A percentile compares a stretch with the other conserved stretches of the same genome.
phyloP scores from a whole-genome alignment of 2,113 vertebrate genomes.

The Oreocharis arfaki region DNA sequence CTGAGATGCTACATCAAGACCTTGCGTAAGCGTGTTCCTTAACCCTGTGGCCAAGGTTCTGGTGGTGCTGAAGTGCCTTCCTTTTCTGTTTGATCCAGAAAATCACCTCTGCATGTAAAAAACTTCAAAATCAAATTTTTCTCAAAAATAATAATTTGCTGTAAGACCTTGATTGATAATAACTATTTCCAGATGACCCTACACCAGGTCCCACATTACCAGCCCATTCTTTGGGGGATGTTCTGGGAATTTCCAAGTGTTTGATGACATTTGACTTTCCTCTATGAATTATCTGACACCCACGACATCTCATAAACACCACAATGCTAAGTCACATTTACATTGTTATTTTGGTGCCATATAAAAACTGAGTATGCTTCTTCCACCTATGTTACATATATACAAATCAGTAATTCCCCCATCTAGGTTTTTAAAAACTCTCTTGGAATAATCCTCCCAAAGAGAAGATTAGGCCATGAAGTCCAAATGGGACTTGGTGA shows the following conservation, averaged over 20 bases:
- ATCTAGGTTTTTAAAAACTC: not conserved
- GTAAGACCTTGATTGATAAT: not conserved
- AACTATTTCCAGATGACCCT: not conserved
- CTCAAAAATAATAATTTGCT: not conserved
- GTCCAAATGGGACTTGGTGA: not conserved
- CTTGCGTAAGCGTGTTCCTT: accelerated
- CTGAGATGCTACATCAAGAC: not conserved
- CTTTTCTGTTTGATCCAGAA: not conserved
- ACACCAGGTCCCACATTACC: not conserved
- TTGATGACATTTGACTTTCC: not conserved
- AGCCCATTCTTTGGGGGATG: not conserved
- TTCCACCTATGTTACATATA: not conserved
- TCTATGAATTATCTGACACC: not conserved
- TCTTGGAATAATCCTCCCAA: not conserved
- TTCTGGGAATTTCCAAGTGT: not conserved
- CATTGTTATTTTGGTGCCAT: not conserved
- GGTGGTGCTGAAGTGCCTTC: not conserved
- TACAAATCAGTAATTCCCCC: not conserved
- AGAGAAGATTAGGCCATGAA: not conserved
- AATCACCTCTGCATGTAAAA: not conserved
- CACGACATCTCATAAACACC: not conserved
- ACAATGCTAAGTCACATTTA: not conserved
- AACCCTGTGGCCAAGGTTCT: not conserved
- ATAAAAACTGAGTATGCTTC: not conserved
- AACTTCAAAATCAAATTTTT: not conserved